Base-by-base conservation (phyloP, 2,113 vertebrate genomes). In the Aramus guarauna region DNA sequence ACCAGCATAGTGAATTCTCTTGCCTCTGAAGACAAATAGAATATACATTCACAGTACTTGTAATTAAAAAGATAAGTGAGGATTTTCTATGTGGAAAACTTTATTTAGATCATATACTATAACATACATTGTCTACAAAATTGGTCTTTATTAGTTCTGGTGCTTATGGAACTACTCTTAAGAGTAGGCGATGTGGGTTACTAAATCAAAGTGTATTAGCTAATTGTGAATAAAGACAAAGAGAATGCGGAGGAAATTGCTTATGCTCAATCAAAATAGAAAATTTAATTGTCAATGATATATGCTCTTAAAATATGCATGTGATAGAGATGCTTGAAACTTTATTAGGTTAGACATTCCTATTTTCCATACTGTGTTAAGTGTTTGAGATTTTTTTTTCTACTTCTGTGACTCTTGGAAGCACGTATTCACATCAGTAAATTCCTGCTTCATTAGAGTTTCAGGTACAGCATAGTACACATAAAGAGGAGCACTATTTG, bases 41-140 rank as follows among this genome's bases (percentile, higher is more conserved):
- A 71, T 37, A n/a, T 62, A 27, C 9, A 84, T 88, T 59, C 36
- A 36, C 9, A 10, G 86, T 86, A 59, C 37, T 90, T 89, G 79
- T 29, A 94, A 91, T 91, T 86, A 95, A 88, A 94, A 91, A 86
- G 66, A 73, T 88, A 96, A 89, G 41, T 63, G 68, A 74, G 67
- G n/a, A 37, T 71, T 81, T 91, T 74, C 71, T 86, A 5, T 50
- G 18, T 37, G 26, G 59, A 89, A 89, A 86, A 91, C 12, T 58
- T 92, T 82, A 32, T 74, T 76, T 94, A 92, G 67, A 80, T 92
- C 55, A 24, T 84, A 50, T 3, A 5, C 22, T 50, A 3, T 77
- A 59, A 37, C 48, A 62, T 41, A 62, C 3, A n/a, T 84, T 94
- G 67, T 91, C 83, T 92, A 30, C 50, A 55, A 55, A 88, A 74